Evolutionary conservation across 2,113 vertebrate species (phyloP).

Genomic region (Heterochromis multidens): DNA sequence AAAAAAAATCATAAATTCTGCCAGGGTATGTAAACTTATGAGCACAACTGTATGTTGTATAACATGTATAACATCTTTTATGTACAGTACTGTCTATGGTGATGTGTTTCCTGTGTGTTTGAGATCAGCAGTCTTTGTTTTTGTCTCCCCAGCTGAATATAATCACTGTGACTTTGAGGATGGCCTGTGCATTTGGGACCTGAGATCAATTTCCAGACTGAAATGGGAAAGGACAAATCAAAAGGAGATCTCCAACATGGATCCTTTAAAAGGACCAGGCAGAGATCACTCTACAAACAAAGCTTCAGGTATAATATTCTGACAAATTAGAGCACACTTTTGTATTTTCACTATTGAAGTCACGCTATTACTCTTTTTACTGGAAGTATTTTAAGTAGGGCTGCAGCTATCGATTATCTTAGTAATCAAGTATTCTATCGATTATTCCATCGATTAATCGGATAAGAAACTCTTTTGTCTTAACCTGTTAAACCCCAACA

Average conservation of each 20-base stretch:
- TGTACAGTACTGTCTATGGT: background rate
- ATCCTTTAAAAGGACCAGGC: constrained; percentile 61
- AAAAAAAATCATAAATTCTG: too few relatives aligned
- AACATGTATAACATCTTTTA: too few relatives aligned
- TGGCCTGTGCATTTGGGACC: constrained; percentile 63
- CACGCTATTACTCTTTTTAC: background rate
- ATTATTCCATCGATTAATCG: too few relatives aligned
- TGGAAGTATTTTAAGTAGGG: background rate
- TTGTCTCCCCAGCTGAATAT: constrained; percentile 22
- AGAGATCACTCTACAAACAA: constrained; percentile 86
- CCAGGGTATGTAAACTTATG: too few relatives aligned
- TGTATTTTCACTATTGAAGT: background rate
- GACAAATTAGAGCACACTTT: background rate
- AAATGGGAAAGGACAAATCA: constrained; percentile 68
- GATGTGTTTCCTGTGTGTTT: background rate
- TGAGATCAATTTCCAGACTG: constrained; percentile 41
- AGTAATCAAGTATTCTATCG: too few relatives aligned
- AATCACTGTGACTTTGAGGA: constrained; percentile 69
- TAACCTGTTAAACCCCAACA: too few relatives aligned
- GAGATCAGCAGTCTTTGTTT: background rate
- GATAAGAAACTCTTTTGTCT: too few relatives aligned
- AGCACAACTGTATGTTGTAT: too few relatives aligned
- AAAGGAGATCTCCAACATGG: constrained; percentile 36
- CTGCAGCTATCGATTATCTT: too few relatives aligned
- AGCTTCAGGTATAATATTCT: constrained; percentile 64